Evolutionary conservation across 2,888 invertebrate genomes (phyloP), one percentile per base, ranked within the genome.

Genomic region (Athalia rosae): DNA sequence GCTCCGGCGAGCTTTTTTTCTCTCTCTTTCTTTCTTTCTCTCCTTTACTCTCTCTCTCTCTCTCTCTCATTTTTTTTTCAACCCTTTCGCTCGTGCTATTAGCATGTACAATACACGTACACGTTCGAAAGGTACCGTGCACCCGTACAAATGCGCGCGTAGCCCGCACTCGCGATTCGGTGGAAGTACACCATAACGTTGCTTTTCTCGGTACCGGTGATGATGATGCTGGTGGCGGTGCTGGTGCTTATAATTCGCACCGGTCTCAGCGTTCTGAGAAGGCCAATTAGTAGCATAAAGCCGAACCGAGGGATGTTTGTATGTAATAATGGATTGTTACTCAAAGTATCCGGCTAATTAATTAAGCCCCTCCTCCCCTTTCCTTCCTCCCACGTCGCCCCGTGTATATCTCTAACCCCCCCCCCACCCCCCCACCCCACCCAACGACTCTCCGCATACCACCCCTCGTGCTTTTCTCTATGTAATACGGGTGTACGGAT

Each of bases 291-390:
- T 86, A 88, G 87, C 87, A 88, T 87, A 89, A 89, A 89, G 89
- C 89, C 85, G 84, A 74, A 61, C 74, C 74, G 74, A 74, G 80
- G 85, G 85, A 87, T 89, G 88, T 89, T 89, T 89, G 89, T 89
- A 88, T 87, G 88, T 88, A 89, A 88, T 89, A 89, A 89, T 89
- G 88, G 89, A 89, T 89, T 89, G 89, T 89, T 89, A 88, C 88
- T 88, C 88, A 88, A 88, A 89, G 89, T 89, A 89, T 89, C 89
- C 86, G 87, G 88, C 89, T 89, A 89, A 89, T 89, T 89, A 89
- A 89, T 89, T 88, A 89, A 89, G 88, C 89, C 86, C 85, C 74
- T 87, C 80, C 82, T n/a, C 82, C 81, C 84, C 81, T 80, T 79
- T 79, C 82, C 83, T 76, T 81, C 79, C 83, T 81, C 73, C 83